Conservation (phyloP, 2,113 vertebrate species). For the Clarias magur region DNA sequence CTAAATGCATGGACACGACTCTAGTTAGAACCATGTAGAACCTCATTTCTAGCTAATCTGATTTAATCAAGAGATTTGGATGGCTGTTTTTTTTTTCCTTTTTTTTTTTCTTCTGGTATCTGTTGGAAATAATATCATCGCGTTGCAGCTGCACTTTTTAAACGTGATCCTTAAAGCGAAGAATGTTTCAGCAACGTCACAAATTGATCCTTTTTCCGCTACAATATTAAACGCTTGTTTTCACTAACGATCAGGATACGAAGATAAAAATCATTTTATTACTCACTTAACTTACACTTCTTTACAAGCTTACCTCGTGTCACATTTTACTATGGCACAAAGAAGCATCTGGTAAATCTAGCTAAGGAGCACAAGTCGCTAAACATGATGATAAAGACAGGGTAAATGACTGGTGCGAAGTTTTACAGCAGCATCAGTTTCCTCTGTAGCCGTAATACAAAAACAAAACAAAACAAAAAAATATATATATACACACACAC, state of each 20-base stretch:
- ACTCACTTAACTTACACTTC: background rate
- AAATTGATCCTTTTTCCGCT: background rate
- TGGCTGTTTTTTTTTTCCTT: background rate
- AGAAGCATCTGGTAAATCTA: background rate
- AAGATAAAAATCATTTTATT: background rate
- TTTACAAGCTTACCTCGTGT: background rate
- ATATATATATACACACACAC: too few relatives aligned
- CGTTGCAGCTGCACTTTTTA: constrained; percentile 33
- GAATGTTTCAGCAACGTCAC: background rate
- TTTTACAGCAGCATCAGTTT: background rate
- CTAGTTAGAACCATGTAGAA: constrained; percentile 32
- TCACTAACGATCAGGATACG: background rate
- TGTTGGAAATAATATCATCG: background rate
- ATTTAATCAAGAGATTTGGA: constrained; percentile 6
- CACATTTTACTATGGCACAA: background rate
- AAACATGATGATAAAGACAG: background rate
- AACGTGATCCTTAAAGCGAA: background rate
- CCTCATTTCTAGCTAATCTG: constrained; percentile 4
- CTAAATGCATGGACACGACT: constrained; percentile 38
- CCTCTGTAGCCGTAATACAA: background rate
- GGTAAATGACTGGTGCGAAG: background rate
- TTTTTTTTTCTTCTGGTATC: background rate
- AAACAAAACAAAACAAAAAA: background rate
- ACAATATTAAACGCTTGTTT: background rate
- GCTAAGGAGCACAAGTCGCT: background rate